Base-by-base conservation (phyloP, 2,797 vertebrate species). In the Sebastiscus tertius region DNA sequence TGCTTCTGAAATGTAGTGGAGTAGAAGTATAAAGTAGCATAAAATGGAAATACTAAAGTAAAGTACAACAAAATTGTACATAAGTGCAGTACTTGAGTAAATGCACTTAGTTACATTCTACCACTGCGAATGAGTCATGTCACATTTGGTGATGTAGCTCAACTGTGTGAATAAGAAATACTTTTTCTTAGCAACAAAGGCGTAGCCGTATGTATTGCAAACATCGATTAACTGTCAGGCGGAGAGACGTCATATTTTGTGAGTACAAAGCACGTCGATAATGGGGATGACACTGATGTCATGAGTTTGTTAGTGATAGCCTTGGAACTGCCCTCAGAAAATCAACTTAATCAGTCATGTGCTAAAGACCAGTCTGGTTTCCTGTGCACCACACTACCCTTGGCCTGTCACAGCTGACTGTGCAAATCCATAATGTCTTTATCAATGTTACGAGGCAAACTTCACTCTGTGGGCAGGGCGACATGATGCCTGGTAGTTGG, bases 321-420 rank as follows among this genome's bases (percentile, higher is more conserved):
- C 33, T 74, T 69, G 26, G 52, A 77, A 52, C 72, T 54, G 29
- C 20, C 49, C 29, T 71, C 46, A 58, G 75, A 27, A 66, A 75
- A 78, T 87, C 75, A 71, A 61, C 62, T 75, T 84, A 71, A 84
- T 84, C 80, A 71, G 74, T 91, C 78, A 88, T 78, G 85, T 87
- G 79, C 68, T 80, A 34, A 74, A 27, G 68, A 74, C 72, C 18
- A 9, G 33, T 66, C 33, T 69, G 20, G 70, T 70, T 85, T 81
- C 67, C 79, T 86, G 42, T 78, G 33, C 60, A 63, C 79, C 80
- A 67, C 64, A 79, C 31, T 69, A 13, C 16, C 39, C 54, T 46
- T 18, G 36, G 31, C 71, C 77, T 75, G n/a, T 79, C 46, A 67
- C 69, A 75, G 85, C 82, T 84, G 79, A 89, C 75, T 59, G 42